phyloP scores from a whole-genome alignment of 2,888 invertebrate species.

The Lithophane leautieri region DNA sequence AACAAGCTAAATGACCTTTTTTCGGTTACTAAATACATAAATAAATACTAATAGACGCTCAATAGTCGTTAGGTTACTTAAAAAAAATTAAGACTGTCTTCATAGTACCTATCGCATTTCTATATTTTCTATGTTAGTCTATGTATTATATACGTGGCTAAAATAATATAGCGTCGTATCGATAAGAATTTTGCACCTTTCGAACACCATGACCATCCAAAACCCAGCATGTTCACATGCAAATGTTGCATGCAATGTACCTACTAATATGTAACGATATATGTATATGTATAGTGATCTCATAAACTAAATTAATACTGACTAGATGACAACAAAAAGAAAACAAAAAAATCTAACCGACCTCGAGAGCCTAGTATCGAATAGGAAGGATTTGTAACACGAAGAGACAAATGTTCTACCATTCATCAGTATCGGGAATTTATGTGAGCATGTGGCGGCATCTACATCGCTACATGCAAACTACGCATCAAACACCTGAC shows the following conservation, averaged over 20 bases:
- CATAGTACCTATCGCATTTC: not conserved
- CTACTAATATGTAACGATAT: not conserved
- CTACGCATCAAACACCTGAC: too few species aligned
- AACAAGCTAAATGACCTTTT: slow-evolving; percentile 50
- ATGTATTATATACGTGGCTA: slow-evolving; percentile 1
- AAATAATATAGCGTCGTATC: slow-evolving; percentile 10
- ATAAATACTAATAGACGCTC: slow-evolving; percentile 44
- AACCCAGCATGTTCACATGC: slow-evolving; percentile 30
- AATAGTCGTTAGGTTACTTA: slow-evolving; percentile 24
- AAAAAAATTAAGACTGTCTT: slow-evolving; percentile 18
- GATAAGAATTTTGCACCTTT: slow-evolving; percentile 37
- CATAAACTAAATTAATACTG: slow-evolving; percentile 14
- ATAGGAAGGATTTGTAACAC: slow-evolving; percentile 27
- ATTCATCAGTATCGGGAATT: slow-evolving; percentile 34
- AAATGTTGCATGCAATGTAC: slow-evolving; percentile 16
- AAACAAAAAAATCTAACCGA: slow-evolving; percentile 15
- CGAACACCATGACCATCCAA: slow-evolving; percentile 18
- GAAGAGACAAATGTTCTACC: slow-evolving; percentile 22
- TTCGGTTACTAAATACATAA: slow-evolving; percentile 53
- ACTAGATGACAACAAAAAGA: slow-evolving; percentile 12
- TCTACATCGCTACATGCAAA: too few species aligned
- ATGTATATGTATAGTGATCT: not conserved
- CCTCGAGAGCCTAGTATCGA: slow-evolving; percentile 1
- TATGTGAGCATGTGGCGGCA: not conserved
- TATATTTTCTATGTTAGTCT: slow-evolving; percentile 9